Conservation (phyloP, 2,888 invertebrate species). For the Gari tellinella region DNA sequence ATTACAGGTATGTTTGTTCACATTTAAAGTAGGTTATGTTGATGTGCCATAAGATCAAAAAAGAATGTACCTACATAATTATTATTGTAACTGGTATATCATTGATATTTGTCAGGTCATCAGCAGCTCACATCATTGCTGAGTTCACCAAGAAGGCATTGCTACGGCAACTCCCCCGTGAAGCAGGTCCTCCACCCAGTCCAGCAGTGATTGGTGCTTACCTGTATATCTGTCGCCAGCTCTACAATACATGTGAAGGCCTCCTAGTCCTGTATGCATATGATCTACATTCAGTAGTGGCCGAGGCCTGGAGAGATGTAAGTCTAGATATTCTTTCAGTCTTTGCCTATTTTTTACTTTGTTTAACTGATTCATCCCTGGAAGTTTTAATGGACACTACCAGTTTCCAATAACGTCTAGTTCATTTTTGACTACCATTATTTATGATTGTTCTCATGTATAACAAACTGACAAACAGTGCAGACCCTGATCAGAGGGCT, state of each 20-base stretch:
- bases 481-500: no score
- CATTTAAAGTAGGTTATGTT: no score
- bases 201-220: constrained; percentile 80
- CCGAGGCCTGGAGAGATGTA: constrained; percentile 81
- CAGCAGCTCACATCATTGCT: constrained; percentile 82
- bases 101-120: constrained; percentile 72
- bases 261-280: constrained; percentile 80
- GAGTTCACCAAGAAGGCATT: constrained; percentile 82
- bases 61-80: no score
- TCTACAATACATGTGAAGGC: constrained; percentile 83
- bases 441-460: no score
- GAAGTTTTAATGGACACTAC: no score
- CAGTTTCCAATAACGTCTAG: no score
- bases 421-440: no score
- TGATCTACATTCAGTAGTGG: constrained; percentile 79
- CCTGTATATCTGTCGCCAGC: constrained; percentile 83
- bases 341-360: background rate
- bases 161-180: constrained; percentile 68
- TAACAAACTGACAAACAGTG: no score
- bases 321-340: constrained; percentile 20
- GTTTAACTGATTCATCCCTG: constrained; percentile 1
- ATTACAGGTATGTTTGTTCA: no score
- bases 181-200: constrained; percentile 71
- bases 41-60: no score
- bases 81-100: no score